Conservation (phyloP, 2,888 invertebrate genomes). For the Phaedon cochleariae region DNA sequence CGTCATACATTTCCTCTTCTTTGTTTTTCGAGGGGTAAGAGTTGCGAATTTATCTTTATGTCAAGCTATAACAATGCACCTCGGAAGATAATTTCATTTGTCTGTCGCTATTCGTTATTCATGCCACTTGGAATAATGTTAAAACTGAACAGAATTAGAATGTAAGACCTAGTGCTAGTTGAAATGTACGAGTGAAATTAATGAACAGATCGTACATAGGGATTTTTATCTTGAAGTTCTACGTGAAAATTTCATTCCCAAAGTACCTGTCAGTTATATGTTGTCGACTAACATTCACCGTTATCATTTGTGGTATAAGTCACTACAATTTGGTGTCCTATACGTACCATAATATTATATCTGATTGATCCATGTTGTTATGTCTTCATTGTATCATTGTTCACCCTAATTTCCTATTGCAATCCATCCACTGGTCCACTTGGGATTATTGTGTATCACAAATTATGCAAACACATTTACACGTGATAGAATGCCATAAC, state of each 20-base stretch:
- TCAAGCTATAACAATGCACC: constrained; percentile 36
- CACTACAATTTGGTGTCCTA: neutral
- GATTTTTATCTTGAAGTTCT: no score
- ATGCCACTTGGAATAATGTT: constrained; percentile 36
- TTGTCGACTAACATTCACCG: no score
- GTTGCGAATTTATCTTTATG: constrained; percentile 38
- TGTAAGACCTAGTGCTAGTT: neutral
- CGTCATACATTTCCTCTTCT: constrained; percentile 3
- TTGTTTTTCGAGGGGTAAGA: constrained; percentile 30
- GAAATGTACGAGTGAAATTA: neutral
- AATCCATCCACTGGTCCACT: neutral
- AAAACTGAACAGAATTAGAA: constrained; percentile 7
- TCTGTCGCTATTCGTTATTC: constrained; percentile 32
- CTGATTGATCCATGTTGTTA: neutral
- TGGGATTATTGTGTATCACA: neutral
- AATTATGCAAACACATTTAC: neutral
- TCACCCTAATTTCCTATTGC: neutral
- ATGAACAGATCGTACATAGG: no score
- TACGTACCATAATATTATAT: neutral
- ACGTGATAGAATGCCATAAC: neutral
- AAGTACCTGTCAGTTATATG: no score
- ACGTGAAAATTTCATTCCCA: no score
- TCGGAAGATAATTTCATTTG: constrained; percentile 36
- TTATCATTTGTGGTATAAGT: neutral
- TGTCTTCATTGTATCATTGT: neutral